These are phyloP conservation scores for Muricea muricata DNA, from an alignment of 92 coral and sea anemone species.

Conservation along the genomic window DNA sequence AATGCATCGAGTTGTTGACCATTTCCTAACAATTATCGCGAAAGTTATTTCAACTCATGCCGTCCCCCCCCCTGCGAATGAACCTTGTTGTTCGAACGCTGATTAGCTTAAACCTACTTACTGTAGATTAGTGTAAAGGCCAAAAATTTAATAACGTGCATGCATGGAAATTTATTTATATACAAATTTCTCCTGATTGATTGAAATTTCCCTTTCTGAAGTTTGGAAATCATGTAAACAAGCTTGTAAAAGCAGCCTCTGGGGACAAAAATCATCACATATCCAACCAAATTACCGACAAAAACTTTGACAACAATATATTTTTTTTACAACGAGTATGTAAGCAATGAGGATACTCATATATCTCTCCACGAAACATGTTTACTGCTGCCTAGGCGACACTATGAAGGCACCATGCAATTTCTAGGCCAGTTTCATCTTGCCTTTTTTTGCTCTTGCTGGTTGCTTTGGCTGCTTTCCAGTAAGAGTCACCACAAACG, in stretches of 20 bases:
- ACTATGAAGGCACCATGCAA: conserved; percentile 48
- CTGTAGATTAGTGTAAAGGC: no score
- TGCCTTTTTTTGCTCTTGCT: conserved; percentile 50
- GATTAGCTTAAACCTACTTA: no score
- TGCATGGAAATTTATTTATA: no score
- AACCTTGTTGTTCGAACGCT: no score
- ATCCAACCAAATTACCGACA: not conserved
- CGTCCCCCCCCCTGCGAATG: no score
- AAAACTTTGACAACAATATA: not conserved
- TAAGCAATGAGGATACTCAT: conserved; percentile 55
- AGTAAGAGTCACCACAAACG: conserved; percentile 58
- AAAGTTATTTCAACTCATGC: no score
- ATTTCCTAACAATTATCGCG: not conserved
- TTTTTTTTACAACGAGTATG: not conserved
- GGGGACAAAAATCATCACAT: no score
- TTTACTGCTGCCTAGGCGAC: conserved; percentile 53
- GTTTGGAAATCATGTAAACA: no score
- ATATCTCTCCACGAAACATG: conserved; percentile 58
- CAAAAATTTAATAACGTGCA: no score
- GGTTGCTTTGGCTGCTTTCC: conserved; percentile 53
- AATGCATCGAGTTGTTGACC: not conserved
- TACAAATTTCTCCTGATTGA: no score
- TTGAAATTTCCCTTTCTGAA: no score
- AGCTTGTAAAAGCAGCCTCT: no score
- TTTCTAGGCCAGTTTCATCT: conserved; percentile 60